These are phyloP conservation scores for Clarias batrachus DNA, from an alignment of 2,113 vertebrate species.

Conservation along the genomic window DNA sequence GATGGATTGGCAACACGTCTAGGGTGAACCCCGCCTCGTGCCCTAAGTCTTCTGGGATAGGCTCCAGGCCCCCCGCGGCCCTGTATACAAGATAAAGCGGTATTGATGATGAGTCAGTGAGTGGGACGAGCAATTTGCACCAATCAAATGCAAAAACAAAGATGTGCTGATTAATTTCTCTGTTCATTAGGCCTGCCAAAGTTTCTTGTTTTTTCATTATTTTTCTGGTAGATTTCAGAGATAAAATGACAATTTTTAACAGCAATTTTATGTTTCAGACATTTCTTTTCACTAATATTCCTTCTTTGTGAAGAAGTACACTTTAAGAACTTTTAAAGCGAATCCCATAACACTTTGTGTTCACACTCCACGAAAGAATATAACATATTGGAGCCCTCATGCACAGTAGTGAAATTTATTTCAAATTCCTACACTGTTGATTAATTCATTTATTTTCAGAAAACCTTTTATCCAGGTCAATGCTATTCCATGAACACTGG, in stretches of 20 bases:
- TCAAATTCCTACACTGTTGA: neutral
- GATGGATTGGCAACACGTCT: no score
- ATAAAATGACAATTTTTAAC: neutral
- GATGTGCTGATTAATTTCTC: neutral
- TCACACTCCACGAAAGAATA: neutral
- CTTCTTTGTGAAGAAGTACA: neutral
- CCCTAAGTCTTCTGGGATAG: no score
- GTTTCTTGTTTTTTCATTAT: neutral
- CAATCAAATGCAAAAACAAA: neutral
- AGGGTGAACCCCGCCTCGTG: no score
- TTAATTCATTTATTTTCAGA: neutral
- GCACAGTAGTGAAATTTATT: neutral
- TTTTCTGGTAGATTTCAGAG: neutral
- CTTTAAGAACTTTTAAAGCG: neutral
- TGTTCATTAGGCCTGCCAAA: neutral
- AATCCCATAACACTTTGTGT: neutral
- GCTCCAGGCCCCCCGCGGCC: no score
- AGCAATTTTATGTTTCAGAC: neutral
- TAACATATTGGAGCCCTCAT: neutral
- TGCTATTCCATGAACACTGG: neutral
- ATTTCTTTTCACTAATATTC: neutral
- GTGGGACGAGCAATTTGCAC: neutral
- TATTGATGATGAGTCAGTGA: no score
- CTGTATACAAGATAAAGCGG: no score
- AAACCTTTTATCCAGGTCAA: neutral